A percentile compares a stretch with the other conserved stretches of the same genome.
Conservation (phyloP, 1,140 invertebrate genomes). For the Sycobia sp. region DNA sequence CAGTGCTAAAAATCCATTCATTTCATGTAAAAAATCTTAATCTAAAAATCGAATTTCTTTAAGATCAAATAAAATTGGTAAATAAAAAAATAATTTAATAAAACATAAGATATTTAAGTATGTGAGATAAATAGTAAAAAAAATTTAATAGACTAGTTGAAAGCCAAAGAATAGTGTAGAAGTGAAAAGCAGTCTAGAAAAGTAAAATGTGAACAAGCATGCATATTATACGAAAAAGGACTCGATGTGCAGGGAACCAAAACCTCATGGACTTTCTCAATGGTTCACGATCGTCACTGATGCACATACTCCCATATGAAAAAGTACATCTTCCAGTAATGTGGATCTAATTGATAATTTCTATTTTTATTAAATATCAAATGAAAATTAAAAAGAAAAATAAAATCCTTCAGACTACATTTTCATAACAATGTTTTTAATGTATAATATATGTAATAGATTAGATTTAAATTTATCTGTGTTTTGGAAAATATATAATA, state of each 20-base stretch:
- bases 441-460: too few species aligned
- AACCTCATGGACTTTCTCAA: slow-evolving; percentile 57
- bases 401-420: too few species aligned
- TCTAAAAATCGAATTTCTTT: too few species aligned
- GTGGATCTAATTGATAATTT: neutral
- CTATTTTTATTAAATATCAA: neutral
- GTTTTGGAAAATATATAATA: too few species aligned
- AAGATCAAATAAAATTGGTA: neutral
- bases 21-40: too few species aligned
- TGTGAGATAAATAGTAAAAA: slow-evolving; percentile 8
- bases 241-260: slow-evolving; percentile 60
- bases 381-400: too few species aligned
- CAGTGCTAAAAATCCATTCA: too few species aligned
- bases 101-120: slow-evolving; percentile 10
- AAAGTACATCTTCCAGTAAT: neutral
- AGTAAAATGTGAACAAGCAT: slow-evolving; percentile 53
- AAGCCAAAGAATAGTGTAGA: slow-evolving; percentile 48
- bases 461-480: too few species aligned
- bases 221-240: slow-evolving; percentile 48
- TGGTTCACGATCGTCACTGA: slow-evolving; percentile 38
- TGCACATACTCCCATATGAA: slow-evolving; percentile 15
- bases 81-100: neutral
- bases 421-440: too few species aligned
- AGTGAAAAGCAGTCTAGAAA: slow-evolving; percentile 54
- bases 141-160: neutral